Conservation (phyloP, 2,113 vertebrate genomes). For the Arvicanthis niloticus region DNA sequence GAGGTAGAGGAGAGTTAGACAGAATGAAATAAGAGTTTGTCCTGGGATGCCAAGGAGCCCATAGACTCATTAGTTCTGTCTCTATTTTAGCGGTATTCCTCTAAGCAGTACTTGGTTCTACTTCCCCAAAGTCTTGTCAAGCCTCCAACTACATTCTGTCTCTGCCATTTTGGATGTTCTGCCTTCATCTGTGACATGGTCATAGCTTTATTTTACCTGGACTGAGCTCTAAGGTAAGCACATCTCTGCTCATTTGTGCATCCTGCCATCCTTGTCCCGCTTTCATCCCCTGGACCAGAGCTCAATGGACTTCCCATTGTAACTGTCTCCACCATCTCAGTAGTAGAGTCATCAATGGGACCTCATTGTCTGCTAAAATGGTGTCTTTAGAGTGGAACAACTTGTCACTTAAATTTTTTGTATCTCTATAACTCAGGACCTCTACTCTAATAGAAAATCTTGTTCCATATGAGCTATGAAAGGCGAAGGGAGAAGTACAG, state of each 20-base stretch:
- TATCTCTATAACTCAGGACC: constrained; percentile 26
- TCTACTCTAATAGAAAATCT: neutral
- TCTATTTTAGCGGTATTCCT: neutral
- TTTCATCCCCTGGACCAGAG: neutral
- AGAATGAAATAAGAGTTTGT: neutral
- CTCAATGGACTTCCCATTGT: neutral
- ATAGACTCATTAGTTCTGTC: neutral
- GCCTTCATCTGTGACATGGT: neutral
- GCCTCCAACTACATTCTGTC: neutral
- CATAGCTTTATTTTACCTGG: neutral
- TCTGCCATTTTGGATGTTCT: neutral
- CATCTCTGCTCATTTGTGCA: neutral
- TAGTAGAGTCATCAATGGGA: neutral
- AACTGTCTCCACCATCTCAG: neutral
- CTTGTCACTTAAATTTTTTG: neutral
- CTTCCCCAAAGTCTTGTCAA: neutral
- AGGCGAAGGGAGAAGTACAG: neutral
- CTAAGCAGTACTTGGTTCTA: neutral
- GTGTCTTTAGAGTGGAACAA: neutral
- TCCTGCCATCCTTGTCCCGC: neutral
- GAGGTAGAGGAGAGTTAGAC: neutral
- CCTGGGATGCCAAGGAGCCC: neutral
- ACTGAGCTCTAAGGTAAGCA: no score
- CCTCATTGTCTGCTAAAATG: neutral
- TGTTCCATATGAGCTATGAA: neutral